Base-by-base conservation (phyloP, 2,888 invertebrate species). In the Peribatodes rhomboidaria region DNA sequence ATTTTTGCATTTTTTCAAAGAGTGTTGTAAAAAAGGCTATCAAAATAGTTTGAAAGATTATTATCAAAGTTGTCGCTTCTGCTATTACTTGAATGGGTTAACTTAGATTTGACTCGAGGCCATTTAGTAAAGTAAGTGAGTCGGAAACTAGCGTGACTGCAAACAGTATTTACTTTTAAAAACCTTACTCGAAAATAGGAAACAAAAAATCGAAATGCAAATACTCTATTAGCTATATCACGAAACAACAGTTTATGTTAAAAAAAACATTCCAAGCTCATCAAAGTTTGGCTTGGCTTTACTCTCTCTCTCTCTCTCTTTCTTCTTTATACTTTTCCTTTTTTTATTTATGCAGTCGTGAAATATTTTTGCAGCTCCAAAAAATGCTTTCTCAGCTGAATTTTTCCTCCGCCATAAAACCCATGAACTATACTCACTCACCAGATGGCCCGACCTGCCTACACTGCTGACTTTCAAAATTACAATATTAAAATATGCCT, bases 141-240 rank as follows among this genome's bases (percentile, higher is more conserved):
- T 64, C 54, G 57, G 41, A 58, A 61, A 65, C 52, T 65, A 44
- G 61, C 53, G 73, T 81, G 60, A 16, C 18, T 84, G 84, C 83
- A 85, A 85, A 87, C 81, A 76, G 79, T 72, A 67, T 74, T 79
- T 80, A 82, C 79, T 84, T 84, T 84, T 78, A 80, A 82, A 77
- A 86, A 83, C 76, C 81, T 82, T 74, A 79, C 78, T 78, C 83
- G 87, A 27, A 27, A 27, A 27, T 27, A 27, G 3, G 87, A 90
- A 87, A 81, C 78, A 76, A 73, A 76, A 77, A 77, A 83, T 81
- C 80, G 86, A 78, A 80, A 77, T 78, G 77, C 89, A 89, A 92
- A 90, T 87, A 81, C 75, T 14, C 16, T 42, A 78, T 82, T 87
- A 85, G 80, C 85, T 87, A 83, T 85, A 78, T 67, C 80, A 79